Percentiles rank a stretch among this genome's conserved stretches.
These are phyloP conservation scores for Carapus acus DNA, from an alignment of 2,797 vertebrate genomes.

Conservation along the genomic window DNA sequence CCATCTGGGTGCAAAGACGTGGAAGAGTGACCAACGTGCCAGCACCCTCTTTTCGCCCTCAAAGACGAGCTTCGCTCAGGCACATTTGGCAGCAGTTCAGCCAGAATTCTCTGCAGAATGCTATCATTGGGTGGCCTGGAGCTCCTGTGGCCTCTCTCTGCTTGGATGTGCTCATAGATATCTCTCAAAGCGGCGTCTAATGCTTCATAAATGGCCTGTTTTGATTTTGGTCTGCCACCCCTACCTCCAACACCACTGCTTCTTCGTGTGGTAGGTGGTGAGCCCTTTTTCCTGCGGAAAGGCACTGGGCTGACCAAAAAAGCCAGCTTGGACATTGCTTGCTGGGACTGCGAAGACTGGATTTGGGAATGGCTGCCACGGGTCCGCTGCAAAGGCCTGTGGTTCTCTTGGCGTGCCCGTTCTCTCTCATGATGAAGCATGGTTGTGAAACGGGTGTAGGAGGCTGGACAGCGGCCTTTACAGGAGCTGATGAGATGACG, in stretches of 20 bases:
- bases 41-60: conserved; percentile 68
- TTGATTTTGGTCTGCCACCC: conserved; percentile 80
- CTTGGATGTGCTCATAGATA: conserved; percentile 95
- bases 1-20: conserved; percentile 57
- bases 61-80: conserved; percentile 94
- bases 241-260: conserved; percentile 49
- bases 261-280: conserved; percentile 75
- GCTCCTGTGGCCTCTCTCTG: conserved; percentile 83
- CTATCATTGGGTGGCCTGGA: conserved; percentile 84
- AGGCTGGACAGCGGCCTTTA: conserved; percentile 94
- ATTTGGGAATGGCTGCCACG: conserved; percentile 59
- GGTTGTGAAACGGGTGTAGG: conserved; percentile 95
- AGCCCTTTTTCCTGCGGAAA: conserved; percentile 94
- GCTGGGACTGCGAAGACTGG: conserved; percentile 70
- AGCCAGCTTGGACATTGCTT: conserved; percentile 91
- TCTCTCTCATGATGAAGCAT: conserved; percentile 95
- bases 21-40: conserved; percentile 51
- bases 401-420: conserved; percentile 80
- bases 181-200: conserved; percentile 92
- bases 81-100: conserved; percentile 90
- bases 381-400: conserved; percentile 61
- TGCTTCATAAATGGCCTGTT: conserved; percentile 88
- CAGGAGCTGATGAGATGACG: conserved; percentile 91
- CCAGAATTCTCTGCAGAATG: conserved; percentile 89
- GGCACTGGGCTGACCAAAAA: conserved; percentile 98